Conservation (phyloP, 2,888 invertebrate genomes). For the Mesochorus sp. region DNA sequence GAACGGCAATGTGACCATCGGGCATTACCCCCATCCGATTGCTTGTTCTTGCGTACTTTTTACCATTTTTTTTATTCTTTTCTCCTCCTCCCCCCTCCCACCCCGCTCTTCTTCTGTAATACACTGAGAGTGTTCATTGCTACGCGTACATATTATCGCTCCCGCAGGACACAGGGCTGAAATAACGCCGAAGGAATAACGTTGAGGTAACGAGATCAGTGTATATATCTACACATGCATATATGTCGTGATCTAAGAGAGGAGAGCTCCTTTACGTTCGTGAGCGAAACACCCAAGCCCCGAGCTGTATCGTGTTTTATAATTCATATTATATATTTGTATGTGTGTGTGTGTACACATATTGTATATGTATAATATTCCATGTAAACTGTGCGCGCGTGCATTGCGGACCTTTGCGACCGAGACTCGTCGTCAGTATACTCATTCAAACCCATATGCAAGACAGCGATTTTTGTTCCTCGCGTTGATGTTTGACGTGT, state of each 20-base stretch:
- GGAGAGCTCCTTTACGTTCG: constrained; percentile 45
- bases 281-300: constrained; percentile 39
- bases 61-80: constrained; percentile 11
- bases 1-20: constrained; percentile 48
- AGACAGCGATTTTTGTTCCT: neutral
- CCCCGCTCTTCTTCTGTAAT: constrained; percentile 27
- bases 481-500: no score
- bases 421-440: constrained; percentile 19
- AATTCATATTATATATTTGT: constrained; percentile 9
- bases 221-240: no score
- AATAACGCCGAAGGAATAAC: constrained; percentile 20
- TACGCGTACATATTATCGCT: constrained; percentile 34
- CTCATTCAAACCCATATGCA: constrained; percentile 29
- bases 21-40: constrained; percentile 54
- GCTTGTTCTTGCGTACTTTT: neutral
- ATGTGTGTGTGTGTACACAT: no score
- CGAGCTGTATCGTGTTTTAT: constrained; percentile 49
- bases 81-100: constrained; percentile 1
- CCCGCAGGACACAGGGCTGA: constrained; percentile 12
- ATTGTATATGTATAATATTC: neutral
- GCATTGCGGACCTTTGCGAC: constrained; percentile 45
- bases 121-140: constrained; percentile 32
- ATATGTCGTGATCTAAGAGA: constrained; percentile 40
- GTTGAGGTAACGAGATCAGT: constrained; percentile 54
- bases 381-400: constrained; percentile 2